Percentiles rank a stretch among this genome's conserved stretches.
phyloP scores from a whole-genome alignment of 2,888 invertebrate species.

The Pristionchus arcanus region DNA sequence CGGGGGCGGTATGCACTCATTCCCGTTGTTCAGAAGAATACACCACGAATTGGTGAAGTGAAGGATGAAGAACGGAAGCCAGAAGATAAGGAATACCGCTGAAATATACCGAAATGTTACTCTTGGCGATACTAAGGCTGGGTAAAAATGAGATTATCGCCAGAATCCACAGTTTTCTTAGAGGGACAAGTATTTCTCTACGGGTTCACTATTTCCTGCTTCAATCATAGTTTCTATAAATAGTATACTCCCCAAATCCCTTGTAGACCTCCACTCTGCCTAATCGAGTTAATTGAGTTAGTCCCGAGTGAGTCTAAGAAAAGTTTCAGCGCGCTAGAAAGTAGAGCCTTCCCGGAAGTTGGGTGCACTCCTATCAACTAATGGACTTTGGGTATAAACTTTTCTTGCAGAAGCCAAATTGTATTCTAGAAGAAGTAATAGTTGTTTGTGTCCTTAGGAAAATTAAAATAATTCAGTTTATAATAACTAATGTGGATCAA shows the following conservation, averaged over 20 bases:
- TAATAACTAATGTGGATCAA: neutral
- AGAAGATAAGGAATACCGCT: slow-evolving; percentile 98
- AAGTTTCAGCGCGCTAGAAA: neutral
- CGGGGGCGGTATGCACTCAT: slow-evolving; percentile 71
- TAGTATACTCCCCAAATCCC: neutral
- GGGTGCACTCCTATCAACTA: neutral
- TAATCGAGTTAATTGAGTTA: slow-evolving; percentile 25
- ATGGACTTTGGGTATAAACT: slow-evolving; percentile 4
- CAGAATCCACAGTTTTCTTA: no score
- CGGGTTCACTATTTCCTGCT: no score
- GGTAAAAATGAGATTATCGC: neutral
- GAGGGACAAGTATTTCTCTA: no score
- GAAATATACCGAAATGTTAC: slow-evolving; percentile 27
- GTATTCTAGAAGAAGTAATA: no score
- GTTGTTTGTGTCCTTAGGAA: no score
- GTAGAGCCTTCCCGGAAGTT: slow-evolving; percentile 22
- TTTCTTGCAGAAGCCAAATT: neutral
- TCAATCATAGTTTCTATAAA: neutral
- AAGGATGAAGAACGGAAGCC: slow-evolving; percentile 99
- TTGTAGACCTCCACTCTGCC: neutral
- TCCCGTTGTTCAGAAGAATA: slow-evolving; percentile 81
- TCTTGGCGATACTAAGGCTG: neutral
- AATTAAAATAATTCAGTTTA: no score
- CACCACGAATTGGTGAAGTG: slow-evolving; percentile 97
- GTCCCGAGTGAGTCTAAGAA: slow-evolving; percentile 28